Conservation (phyloP, 35 echinoderm and acorn worm genomes). For the Diadema setosum region DNA sequence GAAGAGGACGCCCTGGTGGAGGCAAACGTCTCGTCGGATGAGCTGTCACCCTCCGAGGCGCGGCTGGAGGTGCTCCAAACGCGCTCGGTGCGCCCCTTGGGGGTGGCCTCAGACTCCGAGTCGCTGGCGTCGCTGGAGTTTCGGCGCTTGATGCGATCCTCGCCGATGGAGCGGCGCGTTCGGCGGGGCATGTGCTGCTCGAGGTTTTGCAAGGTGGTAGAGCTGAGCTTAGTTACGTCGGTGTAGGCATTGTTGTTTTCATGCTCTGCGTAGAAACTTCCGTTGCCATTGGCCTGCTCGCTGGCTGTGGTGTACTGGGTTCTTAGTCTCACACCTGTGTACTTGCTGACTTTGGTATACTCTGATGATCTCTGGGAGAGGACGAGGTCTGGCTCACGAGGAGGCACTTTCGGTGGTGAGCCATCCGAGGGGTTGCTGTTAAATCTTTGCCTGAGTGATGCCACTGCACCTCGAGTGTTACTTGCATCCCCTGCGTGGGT, state of each 20-base stretch:
- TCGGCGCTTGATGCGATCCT: slow-evolving; percentile 21
- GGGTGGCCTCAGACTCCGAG: slow-evolving; percentile 15
- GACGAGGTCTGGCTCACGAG: neutral
- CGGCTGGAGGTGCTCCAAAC: slow-evolving; percentile 9
- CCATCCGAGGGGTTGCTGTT: neutral
- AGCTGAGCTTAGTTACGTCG: slow-evolving; percentile 22
- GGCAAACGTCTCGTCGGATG: slow-evolving; percentile 30
- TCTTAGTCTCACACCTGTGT: neutral
- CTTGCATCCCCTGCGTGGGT: neutral
- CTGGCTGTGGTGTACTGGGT: neutral
- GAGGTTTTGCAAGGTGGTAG: slow-evolving; percentile 42
- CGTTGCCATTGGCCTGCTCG: neutral
- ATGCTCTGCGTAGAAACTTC: neutral
- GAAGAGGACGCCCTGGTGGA: neutral
- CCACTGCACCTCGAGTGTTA: neutral
- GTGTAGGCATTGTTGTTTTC: slow-evolving; percentile 9
- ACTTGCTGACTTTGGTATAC: neutral
- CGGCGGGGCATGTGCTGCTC: slow-evolving; percentile 43
- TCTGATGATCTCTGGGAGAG: neutral
- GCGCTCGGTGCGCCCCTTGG: neutral
- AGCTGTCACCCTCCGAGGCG: slow-evolving; percentile 42
- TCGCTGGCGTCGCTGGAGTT: slow-evolving; percentile 53
- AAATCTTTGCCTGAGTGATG: neutral
- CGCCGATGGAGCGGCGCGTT: slow-evolving; percentile 45
- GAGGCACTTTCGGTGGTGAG: neutral